Base-by-base conservation (phyloP, 2,888 invertebrate species). In the Mesochorus sp. region DNA sequence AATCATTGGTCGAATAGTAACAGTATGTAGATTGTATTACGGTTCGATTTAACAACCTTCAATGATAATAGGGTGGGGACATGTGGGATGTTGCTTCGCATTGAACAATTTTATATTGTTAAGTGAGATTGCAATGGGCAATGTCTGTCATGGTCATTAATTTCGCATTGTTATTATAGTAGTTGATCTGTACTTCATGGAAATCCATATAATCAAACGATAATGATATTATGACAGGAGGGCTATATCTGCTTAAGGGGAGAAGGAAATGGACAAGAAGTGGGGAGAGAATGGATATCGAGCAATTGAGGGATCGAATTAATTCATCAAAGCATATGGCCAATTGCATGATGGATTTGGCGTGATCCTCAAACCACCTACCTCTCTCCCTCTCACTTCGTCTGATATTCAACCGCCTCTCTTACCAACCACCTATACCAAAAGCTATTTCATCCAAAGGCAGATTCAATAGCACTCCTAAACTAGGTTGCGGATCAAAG, bases 301-400 rank as follows among this genome's bases (percentile, higher is more conserved):
- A 21, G 59, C 55, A 72, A 72, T 77, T 62, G 37, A 17, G 37
- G 28, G 44, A 62, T 55, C 49, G 26, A 73, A 73, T 68, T 68
- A 62, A 68, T 70, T 42, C 64, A 31, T 73, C 68, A 64, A 64
- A 64, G 73, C 17, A 64, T 53, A 28, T 44, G 67, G 49, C 68
- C 68, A 64, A 73, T 73, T 62, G 68, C 42, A 59, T 49, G 55
- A 26, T 26, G 62, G 49, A 68, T 73, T 42, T 47, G 67, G 57
- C 62, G 28, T 67, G 55, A 68, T 55, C 24, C 67, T 61, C n/a
- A 51, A 67, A 14, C 34, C 14, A 31, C 44, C 37, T 57, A 12
- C 24, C 21, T 14, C 49, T 51, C 19, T 8, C 26, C 12, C 19
- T 37, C 49, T 21, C 31, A 12, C 66, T 37, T 39, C 14, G 26